Conservation (phyloP, 2,888 invertebrate species). For the Choreutis nemorana region DNA sequence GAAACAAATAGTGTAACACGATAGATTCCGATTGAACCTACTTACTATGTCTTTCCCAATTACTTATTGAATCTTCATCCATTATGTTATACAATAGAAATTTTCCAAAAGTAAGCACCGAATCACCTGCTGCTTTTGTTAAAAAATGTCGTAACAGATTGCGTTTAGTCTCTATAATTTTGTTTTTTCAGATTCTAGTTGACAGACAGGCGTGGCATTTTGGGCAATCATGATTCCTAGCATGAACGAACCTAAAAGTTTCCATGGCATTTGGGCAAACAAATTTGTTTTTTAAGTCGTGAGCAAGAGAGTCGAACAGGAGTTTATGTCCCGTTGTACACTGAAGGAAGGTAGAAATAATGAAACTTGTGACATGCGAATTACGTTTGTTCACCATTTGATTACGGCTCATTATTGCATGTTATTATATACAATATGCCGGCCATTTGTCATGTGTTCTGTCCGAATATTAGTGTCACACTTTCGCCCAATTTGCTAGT, state of each 20-base stretch:
- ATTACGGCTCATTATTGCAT: constrained; percentile 38
- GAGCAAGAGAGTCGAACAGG: not conserved
- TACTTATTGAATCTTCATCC: too few relatives aligned
- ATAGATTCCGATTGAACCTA: too few relatives aligned
- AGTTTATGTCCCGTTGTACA: not conserved
- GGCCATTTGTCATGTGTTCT: constrained; percentile 54
- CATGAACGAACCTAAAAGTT: constrained; percentile 27
- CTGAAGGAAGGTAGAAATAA: constrained; percentile 11
- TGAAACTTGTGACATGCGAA: constrained; percentile 39
- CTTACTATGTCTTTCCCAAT: too few relatives aligned
- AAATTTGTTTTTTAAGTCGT: not conserved
- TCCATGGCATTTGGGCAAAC: not conserved
- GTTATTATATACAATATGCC: constrained; percentile 32
- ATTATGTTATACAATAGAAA: too few relatives aligned
- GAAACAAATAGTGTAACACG: too few relatives aligned
- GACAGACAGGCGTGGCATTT: constrained; percentile 17
- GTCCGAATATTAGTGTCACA: constrained; percentile 52
- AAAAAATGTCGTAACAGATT: constrained; percentile 14
- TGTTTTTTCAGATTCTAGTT: constrained; percentile 14
- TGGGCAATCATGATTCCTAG: constrained; percentile 20
- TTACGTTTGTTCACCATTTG: constrained; percentile 36
- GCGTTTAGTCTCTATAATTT: constrained; percentile 13
- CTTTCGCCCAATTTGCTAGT: constrained; percentile 53
- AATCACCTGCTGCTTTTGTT: constrained; percentile 5
- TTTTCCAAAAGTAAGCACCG: too few relatives aligned